Base-by-base conservation (phyloP, 2,113 vertebrate genomes). In the Rhinoderma darwinii region DNA sequence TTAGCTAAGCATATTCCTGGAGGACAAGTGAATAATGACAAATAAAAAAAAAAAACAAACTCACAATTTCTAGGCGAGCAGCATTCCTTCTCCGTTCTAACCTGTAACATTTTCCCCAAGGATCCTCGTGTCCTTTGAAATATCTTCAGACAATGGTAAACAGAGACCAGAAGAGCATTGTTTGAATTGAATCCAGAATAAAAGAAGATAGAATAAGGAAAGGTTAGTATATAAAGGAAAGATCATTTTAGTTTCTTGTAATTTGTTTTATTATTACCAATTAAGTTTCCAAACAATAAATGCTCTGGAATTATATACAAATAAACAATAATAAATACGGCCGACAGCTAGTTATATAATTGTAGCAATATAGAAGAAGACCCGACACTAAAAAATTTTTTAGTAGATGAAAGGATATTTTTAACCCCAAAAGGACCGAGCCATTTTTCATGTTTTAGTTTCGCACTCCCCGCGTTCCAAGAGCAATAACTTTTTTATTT, bases 11-110 rank as follows among this genome's bases (percentile, higher is more conserved):
- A 41, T 41, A 72, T 72, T 72, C 20, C 37, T 41, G 68, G 68
- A 41, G 22, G 37, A 72, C 68, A 41, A 22, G 68, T 41, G 37
- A 72, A 72, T 70, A 72, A 72, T 72, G 68, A 72, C 68, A 25
- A 72, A 72, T 72, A 41, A 37, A 70, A 70, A 70, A 35, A 32
- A 20, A 70, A 41, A 72, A 72, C 68, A n/a, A n/a, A n/a, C 68
- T 25, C 35, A 72, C 17, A 72, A 41, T 72, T 39, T 41, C 68
- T 41, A 37, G 18, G 35, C 12, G 37, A 72, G 68, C 68, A 9
- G 68, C 32, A 11, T 41, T 41, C 35, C 9, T 0, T 39, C 68
- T 72, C 37, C 39, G 68, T 17, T 72, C 68, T 41, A 72, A 72
- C 68, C 68, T 72, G 37, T 72, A 41, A 41, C 68, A 41, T 72